Evolutionary conservation across 2,888 invertebrate genomes (phyloP).

Genomic region (Caenorhabditis japonica): DNA sequence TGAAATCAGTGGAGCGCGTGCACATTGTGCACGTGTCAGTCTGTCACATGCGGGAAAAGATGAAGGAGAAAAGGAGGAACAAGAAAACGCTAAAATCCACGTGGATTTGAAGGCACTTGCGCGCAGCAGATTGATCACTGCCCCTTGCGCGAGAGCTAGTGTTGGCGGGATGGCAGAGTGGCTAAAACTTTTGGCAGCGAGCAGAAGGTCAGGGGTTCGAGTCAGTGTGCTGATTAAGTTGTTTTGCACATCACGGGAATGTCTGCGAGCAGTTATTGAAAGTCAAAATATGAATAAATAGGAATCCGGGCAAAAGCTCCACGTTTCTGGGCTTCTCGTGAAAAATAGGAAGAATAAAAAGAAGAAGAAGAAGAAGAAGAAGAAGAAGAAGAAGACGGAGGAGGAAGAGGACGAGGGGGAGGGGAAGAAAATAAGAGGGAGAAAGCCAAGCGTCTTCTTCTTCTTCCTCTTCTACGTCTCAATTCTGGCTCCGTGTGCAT

Average conservation of each 20-base stretch:
- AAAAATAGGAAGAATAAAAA: constrained; percentile 31
- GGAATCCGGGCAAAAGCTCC: too few species aligned
- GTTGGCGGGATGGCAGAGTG: too few species aligned
- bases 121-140: too few species aligned
- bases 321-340: constrained; percentile 37
- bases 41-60: constrained; percentile 23
- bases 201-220: too few species aligned
- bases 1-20: constrained; percentile 37
- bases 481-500: constrained; percentile 25
- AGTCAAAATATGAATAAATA: too few species aligned
- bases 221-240: too few species aligned
- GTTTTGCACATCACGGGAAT: too few species aligned
- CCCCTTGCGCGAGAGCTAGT: too few species aligned
- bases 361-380: constrained; percentile 18
- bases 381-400: too few species aligned
- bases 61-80: constrained; percentile 12
- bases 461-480: constrained; percentile 35
- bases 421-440: constrained; percentile 7
- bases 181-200: too few species aligned
- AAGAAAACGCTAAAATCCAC: constrained; percentile 14
- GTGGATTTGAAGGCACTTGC: constrained; percentile 22
- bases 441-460: constrained; percentile 17
- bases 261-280: too few species aligned
- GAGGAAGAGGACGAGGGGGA: too few species aligned
- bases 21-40: constrained; percentile 28